A percentile compares a stretch with the other conserved stretches of the same genome.
These are phyloP conservation scores for Doryteuthis pealeii DNA, from an alignment of 1,140 invertebrate genomes.

Conservation along the genomic window DNA sequence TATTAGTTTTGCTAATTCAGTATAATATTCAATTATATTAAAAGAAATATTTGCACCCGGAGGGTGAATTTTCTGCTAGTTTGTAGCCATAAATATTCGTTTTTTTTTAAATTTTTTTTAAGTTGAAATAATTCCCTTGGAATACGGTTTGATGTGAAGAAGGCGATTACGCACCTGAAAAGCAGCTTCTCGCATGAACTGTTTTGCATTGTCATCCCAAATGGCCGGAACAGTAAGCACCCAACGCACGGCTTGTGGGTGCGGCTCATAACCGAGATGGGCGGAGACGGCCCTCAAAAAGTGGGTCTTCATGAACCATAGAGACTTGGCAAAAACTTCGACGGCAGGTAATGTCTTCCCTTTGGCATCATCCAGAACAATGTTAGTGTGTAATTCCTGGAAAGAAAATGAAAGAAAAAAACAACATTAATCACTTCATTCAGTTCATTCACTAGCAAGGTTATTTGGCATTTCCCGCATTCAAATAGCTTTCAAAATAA, in stretches of 20 bases:
- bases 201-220: conserved; percentile 56
- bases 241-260: conserved; percentile 48
- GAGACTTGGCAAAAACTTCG: conserved; percentile 49
- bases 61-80: too few relatives aligned
- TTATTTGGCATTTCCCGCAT: background rate
- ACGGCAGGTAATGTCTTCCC: conserved; percentile 46
- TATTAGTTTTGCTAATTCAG: too few relatives aligned
- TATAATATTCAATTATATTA: too few relatives aligned
- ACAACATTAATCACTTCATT: too few relatives aligned
- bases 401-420: conserved; percentile 3
- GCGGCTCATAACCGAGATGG: conserved; percentile 47
- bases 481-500: background rate
- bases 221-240: conserved; percentile 54
- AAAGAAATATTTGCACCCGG: too few relatives aligned
- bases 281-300: conserved; percentile 34
- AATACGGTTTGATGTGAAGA: too few relatives aligned
- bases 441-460: background rate
- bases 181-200: conserved; percentile 55
- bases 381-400: conserved; percentile 49
- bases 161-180: conserved; percentile 33
- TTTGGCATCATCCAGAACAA: conserved; percentile 46
- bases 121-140: too few relatives aligned
- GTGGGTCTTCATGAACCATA: conserved; percentile 49
- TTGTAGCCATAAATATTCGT: too few relatives aligned
- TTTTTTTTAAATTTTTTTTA: too few relatives aligned